Percentiles rank a stretch among this genome's conserved stretches.
phyloP scores from a whole-genome alignment of 2,888 invertebrate species.

The Cancer borealis region DNA sequence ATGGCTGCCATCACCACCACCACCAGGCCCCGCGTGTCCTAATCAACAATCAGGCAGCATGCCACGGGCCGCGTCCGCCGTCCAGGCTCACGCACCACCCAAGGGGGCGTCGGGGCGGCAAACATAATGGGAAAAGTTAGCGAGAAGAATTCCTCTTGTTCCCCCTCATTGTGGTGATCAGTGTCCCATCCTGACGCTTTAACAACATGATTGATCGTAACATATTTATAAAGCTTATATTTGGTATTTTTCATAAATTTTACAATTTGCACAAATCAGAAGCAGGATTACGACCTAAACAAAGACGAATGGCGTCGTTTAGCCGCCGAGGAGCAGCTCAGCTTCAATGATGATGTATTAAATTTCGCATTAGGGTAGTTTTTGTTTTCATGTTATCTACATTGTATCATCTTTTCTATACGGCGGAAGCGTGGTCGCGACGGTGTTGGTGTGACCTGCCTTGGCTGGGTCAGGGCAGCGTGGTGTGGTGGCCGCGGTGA shows the following conservation, averaged over 20 bases:
- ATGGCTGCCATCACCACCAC: background rate
- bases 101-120: background rate
- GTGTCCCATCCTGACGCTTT: background rate
- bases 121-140: background rate
- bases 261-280: background rate
- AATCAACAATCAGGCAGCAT: background rate
- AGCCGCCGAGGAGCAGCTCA: background rate
- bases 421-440: background rate
- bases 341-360: background rate
- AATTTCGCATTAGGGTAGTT: background rate
- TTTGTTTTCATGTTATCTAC: slow-evolving; percentile 5
- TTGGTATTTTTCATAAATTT: background rate
- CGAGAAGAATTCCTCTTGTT: background rate
- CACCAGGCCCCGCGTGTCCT: background rate
- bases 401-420: background rate
- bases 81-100: background rate
- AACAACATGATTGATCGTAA: background rate
- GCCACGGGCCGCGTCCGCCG: background rate
- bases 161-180: background rate
- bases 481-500: background rate
- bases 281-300: background rate
- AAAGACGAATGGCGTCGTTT: slow-evolving; percentile 9
- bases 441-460: background rate
- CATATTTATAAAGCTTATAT: background rate
- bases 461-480: background rate